Base-by-base conservation (phyloP, 2,888 invertebrate species). In the Cheilosia variabilis region DNA sequence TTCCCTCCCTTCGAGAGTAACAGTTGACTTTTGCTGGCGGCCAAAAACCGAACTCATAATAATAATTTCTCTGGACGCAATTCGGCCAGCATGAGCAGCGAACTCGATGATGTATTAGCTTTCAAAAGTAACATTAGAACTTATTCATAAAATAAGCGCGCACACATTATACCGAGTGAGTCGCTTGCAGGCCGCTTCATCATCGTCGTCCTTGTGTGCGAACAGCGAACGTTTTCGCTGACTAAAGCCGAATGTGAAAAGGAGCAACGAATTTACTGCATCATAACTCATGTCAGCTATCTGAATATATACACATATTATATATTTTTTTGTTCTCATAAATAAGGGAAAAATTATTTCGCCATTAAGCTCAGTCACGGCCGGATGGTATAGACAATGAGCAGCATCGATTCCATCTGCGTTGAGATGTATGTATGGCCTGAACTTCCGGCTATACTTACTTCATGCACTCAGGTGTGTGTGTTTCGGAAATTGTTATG, bases 271-370 rank as follows among this genome's bases (percentile, higher is more conserved):
- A 73, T 79, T 83, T 79, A 83, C 73, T 83, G 73, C 78, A 57
- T 43, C 83, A 83, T 83, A 83, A 79, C 68, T 83, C 83, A 83
- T 73, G 79, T 83, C 72, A 83, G 66, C 68, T 63, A 76, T 57
- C 69, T 31, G 62, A 62, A 62, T 75, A 68, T 31, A 31, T 9
- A 27, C 1, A 24, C 1, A 24, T 24, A 19, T 4, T 24, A 0
- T 24, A 5, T 27, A 6, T 34, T 62, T 75, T 50, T 37, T 68
- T 52, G 31, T 57, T 52, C 34, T 34, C 63, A 68, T 52, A 76
- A 81, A 81, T 81, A 76, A 81, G 34, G 41, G 55, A 63, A 50
- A 69, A 52, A 73, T 60, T 34, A 73, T 73, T 69, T 60, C 52
- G 37, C 73, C 27, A 79, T 80, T 75, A 75, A 52, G 34, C 45